Conservation (phyloP, 2,797 vertebrate genomes). For the Mycteria americana region DNA sequence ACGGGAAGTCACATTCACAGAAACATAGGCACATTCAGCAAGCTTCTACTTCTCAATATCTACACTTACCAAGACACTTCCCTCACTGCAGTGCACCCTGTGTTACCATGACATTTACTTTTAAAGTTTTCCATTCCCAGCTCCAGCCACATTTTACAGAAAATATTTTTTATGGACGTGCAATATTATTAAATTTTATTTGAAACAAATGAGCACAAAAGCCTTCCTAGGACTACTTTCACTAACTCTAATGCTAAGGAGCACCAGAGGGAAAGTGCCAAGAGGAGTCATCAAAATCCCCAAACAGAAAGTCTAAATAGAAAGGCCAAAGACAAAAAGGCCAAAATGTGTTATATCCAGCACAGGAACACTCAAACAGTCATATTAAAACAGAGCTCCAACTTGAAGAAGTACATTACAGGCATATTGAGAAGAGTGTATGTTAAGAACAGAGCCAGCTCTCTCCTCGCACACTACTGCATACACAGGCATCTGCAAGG, state of each 20-base stretch:
- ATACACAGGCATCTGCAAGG: not conserved
- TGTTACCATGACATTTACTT: not conserved
- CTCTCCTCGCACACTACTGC: not conserved
- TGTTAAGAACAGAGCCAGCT: not conserved
- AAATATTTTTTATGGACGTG: not conserved
- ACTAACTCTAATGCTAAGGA: not conserved
- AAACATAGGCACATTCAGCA: not conserved
- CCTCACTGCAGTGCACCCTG: not conserved
- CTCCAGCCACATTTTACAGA: not conserved
- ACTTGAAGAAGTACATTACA: not conserved
- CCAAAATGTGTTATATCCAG: not conserved
- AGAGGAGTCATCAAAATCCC: not conserved
- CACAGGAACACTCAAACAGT: not conserved
- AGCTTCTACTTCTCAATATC: not conserved
- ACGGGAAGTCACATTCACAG: not conserved
- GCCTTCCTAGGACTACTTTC: not conserved
- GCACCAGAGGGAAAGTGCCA: not conserved
- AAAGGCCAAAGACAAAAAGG: not conserved
- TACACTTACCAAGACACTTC: not conserved
- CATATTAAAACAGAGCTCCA: not conserved
- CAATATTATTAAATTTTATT: not conserved
- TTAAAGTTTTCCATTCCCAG: not conserved
- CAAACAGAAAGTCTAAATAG: not conserved
- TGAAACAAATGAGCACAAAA: not conserved
- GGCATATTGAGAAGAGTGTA: not conserved